A percentile compares a stretch with the other conserved stretches of the same genome.
phyloP scores from a whole-genome alignment of 2,888 invertebrate genomes.

The Alviniconcha strummeri region DNA sequence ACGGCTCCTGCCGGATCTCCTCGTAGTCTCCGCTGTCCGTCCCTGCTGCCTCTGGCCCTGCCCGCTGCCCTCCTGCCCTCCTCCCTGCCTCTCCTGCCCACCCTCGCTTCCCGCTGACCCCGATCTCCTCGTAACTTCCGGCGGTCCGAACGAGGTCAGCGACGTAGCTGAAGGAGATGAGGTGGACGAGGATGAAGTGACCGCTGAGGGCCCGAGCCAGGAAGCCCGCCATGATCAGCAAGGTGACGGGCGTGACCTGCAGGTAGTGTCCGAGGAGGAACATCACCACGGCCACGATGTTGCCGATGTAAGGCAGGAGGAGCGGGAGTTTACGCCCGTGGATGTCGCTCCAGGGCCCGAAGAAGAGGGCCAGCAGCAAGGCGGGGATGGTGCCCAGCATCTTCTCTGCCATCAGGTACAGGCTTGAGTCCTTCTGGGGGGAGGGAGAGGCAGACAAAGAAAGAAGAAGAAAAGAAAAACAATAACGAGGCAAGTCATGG shows the following conservation, averaged over 20 bases:
- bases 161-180: slow-evolving; percentile 26
- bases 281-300: slow-evolving; percentile 8
- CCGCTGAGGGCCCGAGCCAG: slow-evolving; percentile 1
- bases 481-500: not conserved
- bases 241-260: not conserved
- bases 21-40: too few relatives aligned
- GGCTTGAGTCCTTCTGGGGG: not conserved
- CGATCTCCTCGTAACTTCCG: not conserved
- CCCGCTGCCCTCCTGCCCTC: not conserved
- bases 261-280: not conserved
- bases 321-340: not conserved
- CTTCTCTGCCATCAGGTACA: slow-evolving; percentile 4
- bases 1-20: too few relatives aligned
- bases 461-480: not conserved
- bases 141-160: slow-evolving; percentile 3
- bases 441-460: not conserved
- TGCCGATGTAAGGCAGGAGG: slow-evolving; percentile 2
- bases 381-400: not conserved
- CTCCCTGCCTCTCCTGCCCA: not conserved
- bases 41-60: not conserved
- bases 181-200: slow-evolving; percentile 5
- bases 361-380: not conserved
- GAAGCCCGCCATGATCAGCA: slow-evolving; percentile 18
- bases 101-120: not conserved
- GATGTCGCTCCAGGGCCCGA: not conserved